Evolutionary conservation across 2,113 vertebrate species (phyloP), one percentile per base, ranked within the genome.

Genomic region (Pelecanoides urinatrix): DNA sequence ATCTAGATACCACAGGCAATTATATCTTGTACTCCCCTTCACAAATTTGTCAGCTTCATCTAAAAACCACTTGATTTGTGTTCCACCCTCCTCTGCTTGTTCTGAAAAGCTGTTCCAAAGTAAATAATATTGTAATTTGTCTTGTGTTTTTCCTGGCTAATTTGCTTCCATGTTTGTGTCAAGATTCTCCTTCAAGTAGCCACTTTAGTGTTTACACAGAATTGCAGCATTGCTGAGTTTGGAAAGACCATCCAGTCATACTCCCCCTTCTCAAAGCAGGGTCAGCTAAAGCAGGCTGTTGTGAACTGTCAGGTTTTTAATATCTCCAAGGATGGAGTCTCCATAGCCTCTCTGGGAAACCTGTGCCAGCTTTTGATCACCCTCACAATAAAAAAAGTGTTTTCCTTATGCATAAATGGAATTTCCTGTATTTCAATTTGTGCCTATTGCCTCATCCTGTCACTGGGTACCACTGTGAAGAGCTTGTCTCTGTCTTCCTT

Each of bases 381-480:
- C 10, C 34, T 52, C 29, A 45, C 40, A 44, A 27, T 50, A 38
- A 72, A 68, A 42, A 42, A 30, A 55, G 16, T 40, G n/a, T 17
- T 74, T 79, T 36, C 7, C 8, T 68, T 42, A 30, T 26, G 7
- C 34, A 53, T 76, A 22, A 49, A 12, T 50, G 29, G 36, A 38
- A 56, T 73, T 88, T 40, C 8, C 17, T 40, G 40, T 55, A 12
- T 72, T 56, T 61, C 47, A 25, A 1, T 72, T 61, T 53, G 44
- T 70, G 25, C 52, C 34, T 0, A 0, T 62, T 62, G 21, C 47
- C 20, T 55, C 0, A 1, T 30, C 17, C 32, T 45, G 36, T 71
- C 36, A 34, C 20, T 34, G 29, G 25, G 20, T n/a, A 49, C 16
- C 13, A 13, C 34, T 45, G 34, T 45, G 29, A 80, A 70, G 34